Percentiles rank a stretch among this genome's conserved stretches.
Evolutionary conservation across 2,113 vertebrate species (phyloP).

Genomic region (Gambusia affinis): DNA sequence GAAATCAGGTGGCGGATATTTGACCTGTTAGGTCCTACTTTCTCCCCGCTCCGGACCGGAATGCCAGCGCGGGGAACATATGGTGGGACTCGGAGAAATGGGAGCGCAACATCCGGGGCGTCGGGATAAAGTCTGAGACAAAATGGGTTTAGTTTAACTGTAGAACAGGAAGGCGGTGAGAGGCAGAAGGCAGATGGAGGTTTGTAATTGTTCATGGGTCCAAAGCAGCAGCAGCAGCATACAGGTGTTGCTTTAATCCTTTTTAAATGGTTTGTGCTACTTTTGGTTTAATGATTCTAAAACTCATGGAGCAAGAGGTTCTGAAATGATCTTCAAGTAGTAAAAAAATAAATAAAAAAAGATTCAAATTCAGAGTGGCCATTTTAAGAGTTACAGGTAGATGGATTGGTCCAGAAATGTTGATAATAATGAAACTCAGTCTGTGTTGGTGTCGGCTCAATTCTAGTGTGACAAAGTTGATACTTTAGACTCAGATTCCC

Average conservation of each 20-base stretch:
- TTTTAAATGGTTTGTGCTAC: slow-evolving; percentile 10
- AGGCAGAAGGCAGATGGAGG: slow-evolving; percentile 20
- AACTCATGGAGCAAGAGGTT: neutral
- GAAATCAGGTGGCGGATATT: slow-evolving; percentile 2
- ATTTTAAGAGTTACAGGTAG: neutral
- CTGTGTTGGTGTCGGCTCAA: too few species aligned
- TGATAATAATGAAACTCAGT: too few species aligned
- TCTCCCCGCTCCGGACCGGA: neutral
- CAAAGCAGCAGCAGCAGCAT: slow-evolving; percentile 13
- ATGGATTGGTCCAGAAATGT: too few species aligned
- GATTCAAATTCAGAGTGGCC: neutral
- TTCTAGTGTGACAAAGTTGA: too few species aligned
- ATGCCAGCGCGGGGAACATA: slow-evolving; percentile 13
- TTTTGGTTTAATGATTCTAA: neutral
- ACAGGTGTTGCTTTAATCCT: slow-evolving; percentile 9
- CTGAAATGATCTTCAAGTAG: neutral
- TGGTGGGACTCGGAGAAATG: slow-evolving; percentile 7
- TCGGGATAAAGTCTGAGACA: slow-evolving; percentile 9
- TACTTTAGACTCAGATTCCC: too few species aligned
- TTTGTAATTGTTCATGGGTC: slow-evolving; percentile 18
- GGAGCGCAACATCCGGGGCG: slow-evolving; percentile 45
- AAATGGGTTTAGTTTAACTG: slow-evolving; percentile 30
- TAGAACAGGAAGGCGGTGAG: slow-evolving; percentile 5
- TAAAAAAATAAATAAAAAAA: neutral
- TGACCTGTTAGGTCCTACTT: slow-evolving; percentile 8